Evolutionary conservation across 1,140 invertebrate genomes (phyloP), one percentile per base, ranked within the genome.

Genomic region (Conus ventricosus): DNA sequence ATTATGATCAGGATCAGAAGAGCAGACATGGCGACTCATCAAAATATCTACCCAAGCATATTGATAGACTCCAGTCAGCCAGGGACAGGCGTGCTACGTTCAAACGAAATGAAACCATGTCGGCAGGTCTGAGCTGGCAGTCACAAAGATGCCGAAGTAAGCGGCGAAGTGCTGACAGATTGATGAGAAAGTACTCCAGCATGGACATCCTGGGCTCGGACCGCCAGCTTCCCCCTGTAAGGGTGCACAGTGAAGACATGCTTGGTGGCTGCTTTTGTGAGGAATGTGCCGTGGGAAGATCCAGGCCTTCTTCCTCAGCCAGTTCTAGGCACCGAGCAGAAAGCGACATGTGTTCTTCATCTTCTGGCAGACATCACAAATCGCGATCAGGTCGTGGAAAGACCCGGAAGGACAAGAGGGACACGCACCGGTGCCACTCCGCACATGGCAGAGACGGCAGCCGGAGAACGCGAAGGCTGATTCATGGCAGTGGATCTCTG

Each of bases 181-280:
- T 4, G 39, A 7, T 87, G 51, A 67, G 71, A 11, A 87, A 87
- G 53, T 76, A 54, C 17, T 87, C 85, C 85, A 78, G 71, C 75
- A 23, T 87, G 23, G 85, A 87, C 71, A 7, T 87, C 25, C 5
- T 80, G 53, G 71, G 80, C 75, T 5, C 53, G 2, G 27, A 76
- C 17, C 39, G n/a, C 13, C 71, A 54, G 11, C 67, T 27, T 8
- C 13, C 20, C 39, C 85, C 51, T 13, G 4, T n/a, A 15, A 27
- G 85, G 23, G 51, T 75, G 5, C 67, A 55, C 27, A 87, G 85
- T 17, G 51, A 87, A 23, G 71, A 87, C 11, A 17, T 25, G 27
- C 54, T 87, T 25, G 75, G 80, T 15, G 17, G 4, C 6, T 75
- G 84, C 13, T 17, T 0, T 6, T 78, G 85, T 23, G 17, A 78